A percentile compares a stretch with the other conserved stretches of the same genome.
Evolutionary conservation across 2,888 invertebrate species (phyloP).

Genomic region (Stenichneumon culpator): DNA sequence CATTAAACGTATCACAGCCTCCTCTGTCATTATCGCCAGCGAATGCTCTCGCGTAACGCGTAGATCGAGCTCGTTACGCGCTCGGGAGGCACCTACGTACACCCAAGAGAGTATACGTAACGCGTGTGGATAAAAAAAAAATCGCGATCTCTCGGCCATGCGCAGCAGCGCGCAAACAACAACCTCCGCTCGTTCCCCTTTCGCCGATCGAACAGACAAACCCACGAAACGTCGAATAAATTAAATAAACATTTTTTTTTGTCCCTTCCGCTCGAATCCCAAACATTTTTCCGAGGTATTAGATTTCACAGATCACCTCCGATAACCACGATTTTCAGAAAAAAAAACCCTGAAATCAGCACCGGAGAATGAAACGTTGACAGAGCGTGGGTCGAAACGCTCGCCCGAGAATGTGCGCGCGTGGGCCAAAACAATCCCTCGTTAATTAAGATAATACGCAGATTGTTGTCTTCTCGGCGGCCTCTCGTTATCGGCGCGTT

Average conservation of each 20-base stretch:
- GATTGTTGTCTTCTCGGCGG: constrained; percentile 74
- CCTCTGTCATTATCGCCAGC: constrained; percentile 60
- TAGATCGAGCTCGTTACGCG: constrained; percentile 58
- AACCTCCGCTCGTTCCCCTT: constrained; percentile 76
- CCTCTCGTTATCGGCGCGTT: constrained; percentile 61
- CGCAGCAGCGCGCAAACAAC: constrained; percentile 73
- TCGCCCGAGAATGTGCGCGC: constrained; percentile 69
- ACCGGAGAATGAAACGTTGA: constrained; percentile 56
- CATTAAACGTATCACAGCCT: constrained; percentile 6
- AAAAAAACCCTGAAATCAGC: constrained; percentile 43
- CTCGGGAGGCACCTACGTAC: constrained; percentile 60
- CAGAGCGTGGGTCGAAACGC: constrained; percentile 61
- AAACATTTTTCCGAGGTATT: constrained; percentile 14
- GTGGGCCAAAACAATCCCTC: constrained; percentile 82
- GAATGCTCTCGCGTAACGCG: constrained; percentile 60
- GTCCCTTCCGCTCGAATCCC: background rate
- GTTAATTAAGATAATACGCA: constrained; percentile 83
- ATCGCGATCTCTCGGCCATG: constrained; percentile 28
- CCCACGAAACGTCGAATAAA: constrained; percentile 19
- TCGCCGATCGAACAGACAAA: constrained; percentile 43
- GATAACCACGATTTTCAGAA: constrained; percentile 51
- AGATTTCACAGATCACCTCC: constrained; percentile 41
- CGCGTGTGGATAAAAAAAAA: constrained; percentile 7
- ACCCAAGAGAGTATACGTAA: constrained; percentile 37
- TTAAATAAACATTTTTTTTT: constrained; percentile 27